These are phyloP conservation scores for Phylloscopus trochiloides DNA, from an alignment of 2,113 vertebrate genomes.

Conservation along the genomic window DNA sequence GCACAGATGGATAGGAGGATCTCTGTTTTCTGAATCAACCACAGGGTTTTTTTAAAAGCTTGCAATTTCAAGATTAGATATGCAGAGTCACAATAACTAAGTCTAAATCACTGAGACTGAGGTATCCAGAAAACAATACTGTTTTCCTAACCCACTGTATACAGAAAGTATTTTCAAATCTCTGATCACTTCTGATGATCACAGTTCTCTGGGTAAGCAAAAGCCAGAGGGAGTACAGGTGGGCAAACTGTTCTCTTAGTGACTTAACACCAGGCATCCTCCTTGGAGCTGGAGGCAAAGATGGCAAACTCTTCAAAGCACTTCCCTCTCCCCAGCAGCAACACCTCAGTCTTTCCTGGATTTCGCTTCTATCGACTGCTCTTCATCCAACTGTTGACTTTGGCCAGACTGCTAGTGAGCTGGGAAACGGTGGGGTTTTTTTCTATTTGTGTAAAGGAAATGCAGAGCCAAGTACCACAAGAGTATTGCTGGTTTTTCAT, in stretches of 20 bases:
- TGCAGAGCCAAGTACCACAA: constrained; percentile 45
- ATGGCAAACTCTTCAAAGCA: constrained; percentile 38
- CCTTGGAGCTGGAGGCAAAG: background rate
- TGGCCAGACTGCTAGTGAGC: background rate
- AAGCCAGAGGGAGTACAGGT: background rate
- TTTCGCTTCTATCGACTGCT: background rate
- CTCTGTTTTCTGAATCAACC: background rate
- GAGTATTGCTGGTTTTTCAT: constrained; percentile 18
- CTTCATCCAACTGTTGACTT: constrained; percentile 25
- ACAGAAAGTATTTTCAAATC: background rate
- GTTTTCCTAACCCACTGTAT: background rate
- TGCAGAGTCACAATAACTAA: background rate
- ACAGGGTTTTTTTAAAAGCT: rapidly evolving
- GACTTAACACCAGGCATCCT: background rate
- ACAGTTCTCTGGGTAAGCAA: background rate
- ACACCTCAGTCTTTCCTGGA: constrained; percentile 58
- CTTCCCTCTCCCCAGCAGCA: constrained; percentile 20
- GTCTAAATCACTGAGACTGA: background rate
- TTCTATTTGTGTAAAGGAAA: background rate
- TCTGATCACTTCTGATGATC: background rate
- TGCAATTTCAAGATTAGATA: background rate
- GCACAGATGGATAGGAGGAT: background rate
- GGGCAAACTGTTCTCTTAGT: background rate
- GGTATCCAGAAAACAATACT: background rate
- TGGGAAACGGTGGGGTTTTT: background rate